Conservation (phyloP, 2,888 invertebrate species). For the Morpho deidamia region DNA sequence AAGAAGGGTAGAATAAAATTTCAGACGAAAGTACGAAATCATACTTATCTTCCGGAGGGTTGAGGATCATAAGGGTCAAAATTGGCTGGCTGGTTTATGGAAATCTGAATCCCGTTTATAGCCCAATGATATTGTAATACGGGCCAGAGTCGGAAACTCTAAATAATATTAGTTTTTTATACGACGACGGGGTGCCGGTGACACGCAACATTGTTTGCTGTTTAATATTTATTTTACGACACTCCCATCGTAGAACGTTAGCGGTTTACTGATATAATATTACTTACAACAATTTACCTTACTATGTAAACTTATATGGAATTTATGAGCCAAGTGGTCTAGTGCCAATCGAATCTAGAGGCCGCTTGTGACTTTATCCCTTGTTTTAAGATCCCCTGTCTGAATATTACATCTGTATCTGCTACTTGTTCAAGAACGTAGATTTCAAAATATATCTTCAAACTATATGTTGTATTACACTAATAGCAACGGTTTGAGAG, state of each 20-base stretch:
- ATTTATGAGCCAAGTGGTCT: not conserved
- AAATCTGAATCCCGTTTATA: constrained; percentile 36
- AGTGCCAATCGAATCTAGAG: too few relatives aligned
- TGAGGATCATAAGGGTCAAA: constrained; percentile 29
- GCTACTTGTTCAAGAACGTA: too few relatives aligned
- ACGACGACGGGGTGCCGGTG: constrained; percentile 16
- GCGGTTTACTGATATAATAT: constrained; percentile 1
- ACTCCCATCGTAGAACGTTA: constrained; percentile 8
- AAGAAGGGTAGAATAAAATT: constrained; percentile 15
- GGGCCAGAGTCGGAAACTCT: constrained; percentile 18
- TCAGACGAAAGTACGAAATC: constrained; percentile 19
- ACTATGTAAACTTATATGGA: not conserved
- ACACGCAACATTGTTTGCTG: constrained; percentile 21
- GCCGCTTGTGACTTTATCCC: too few relatives aligned
- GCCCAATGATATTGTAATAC: constrained; percentile 28
- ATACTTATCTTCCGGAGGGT: constrained; percentile 11
- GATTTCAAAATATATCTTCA: too few relatives aligned
- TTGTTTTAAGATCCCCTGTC: too few relatives aligned
- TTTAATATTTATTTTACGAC: constrained; percentile 23
- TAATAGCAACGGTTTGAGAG: too few relatives aligned
- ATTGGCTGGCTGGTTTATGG: constrained; percentile 29
- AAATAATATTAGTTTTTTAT: constrained; percentile 24
- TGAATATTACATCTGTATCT: too few relatives aligned
- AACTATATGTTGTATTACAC: too few relatives aligned
- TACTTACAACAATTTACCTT: constrained; percentile 7